A percentile compares a stretch with the other conserved stretches of the same genome.
phyloP scores from a whole-genome alignment of 2,113 vertebrate genomes.

The Heptranchias perlo region DNA sequence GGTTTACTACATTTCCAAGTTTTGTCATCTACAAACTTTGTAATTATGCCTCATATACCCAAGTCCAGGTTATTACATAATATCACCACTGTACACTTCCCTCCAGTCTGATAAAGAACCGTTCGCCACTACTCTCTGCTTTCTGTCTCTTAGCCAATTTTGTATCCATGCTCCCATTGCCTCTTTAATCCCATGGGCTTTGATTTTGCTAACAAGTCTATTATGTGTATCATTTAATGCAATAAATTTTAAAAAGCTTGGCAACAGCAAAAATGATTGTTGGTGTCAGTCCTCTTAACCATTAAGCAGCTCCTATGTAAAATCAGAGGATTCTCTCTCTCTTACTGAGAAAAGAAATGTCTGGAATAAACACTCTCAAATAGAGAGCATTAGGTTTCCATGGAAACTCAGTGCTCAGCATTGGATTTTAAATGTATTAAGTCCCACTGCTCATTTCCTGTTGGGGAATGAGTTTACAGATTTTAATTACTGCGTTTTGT shows the following conservation, averaged over 20 bases:
- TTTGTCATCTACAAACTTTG: neutral
- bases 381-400: neutral
- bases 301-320: neutral
- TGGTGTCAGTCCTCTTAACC: neutral
- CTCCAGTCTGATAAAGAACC: neutral
- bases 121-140: neutral
- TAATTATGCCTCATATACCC: neutral
- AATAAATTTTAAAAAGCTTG: neutral
- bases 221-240: neutral
- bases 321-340: neutral
- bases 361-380: conserved; percentile 9
- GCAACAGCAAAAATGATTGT: neutral
- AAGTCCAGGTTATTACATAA: neutral
- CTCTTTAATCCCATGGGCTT: neutral
- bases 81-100: neutral
- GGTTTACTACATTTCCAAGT: neutral
- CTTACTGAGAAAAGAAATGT: neutral
- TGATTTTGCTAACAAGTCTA: neutral
- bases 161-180: neutral
- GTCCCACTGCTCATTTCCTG: neutral
- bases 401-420: neutral
- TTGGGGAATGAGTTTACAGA: neutral
- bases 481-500: neutral
- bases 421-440: conserved; percentile 1
- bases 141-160: neutral